A percentile compares a stretch with the other conserved stretches of the same genome.
Evolutionary conservation across 2,113 vertebrate genomes (phyloP).

Genomic region (Callipepla californica): DNA sequence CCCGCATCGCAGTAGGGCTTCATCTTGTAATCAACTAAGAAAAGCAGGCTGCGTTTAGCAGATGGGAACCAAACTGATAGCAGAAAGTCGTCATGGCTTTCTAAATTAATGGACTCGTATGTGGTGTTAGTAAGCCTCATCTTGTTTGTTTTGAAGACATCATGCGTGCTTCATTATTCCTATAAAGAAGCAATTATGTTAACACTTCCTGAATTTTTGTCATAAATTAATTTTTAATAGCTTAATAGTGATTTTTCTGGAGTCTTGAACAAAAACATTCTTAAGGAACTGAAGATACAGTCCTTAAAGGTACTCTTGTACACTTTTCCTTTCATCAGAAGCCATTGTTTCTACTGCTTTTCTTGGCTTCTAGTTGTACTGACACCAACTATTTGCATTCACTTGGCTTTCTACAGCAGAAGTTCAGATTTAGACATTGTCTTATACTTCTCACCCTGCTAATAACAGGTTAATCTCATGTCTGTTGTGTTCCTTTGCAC

Average conservation of each 20-base stretch:
- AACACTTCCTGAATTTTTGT: neutral
- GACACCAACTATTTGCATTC: neutral
- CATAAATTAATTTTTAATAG: neutral
- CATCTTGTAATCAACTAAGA: neutral
- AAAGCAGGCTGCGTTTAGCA: neutral
- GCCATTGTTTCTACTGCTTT: neutral
- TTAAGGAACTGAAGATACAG: neutral
- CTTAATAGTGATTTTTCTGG: neutral
- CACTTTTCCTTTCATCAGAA: neutral
- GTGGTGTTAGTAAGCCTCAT: neutral
- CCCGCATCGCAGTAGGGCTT: neutral
- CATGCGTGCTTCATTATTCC: neutral
- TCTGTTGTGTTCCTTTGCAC: neutral
- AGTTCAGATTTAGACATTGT: neutral
- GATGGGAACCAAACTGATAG: neutral
- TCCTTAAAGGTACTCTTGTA: rapidly evolving
- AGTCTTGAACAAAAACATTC: neutral
- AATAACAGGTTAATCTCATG: rapidly evolving
- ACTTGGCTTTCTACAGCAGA: neutral
- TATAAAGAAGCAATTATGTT: neutral
- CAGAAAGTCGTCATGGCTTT: neutral
- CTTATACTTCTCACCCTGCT: neutral
- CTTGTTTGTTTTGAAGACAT: neutral
- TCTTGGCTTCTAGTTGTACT: neutral
- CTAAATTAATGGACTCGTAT: neutral